A percentile compares a stretch with the other conserved stretches of the same genome.
Conservation (phyloP, 2,797 vertebrate genomes). For the Sandelia bainsii region DNA sequence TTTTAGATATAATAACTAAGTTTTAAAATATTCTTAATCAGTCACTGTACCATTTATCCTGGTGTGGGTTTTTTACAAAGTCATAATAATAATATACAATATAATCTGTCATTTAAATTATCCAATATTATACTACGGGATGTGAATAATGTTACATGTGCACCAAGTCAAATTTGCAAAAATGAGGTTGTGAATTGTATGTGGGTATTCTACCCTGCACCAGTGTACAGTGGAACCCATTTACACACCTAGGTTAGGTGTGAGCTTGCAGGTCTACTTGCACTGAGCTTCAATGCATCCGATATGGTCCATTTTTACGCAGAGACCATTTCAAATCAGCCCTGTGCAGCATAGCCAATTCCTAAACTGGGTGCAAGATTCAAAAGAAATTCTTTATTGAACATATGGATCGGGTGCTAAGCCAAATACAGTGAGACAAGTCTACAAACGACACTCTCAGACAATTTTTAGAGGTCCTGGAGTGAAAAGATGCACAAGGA, state of each 20-base stretch:
- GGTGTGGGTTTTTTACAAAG: slow-evolving; percentile 42
- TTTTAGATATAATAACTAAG: slow-evolving; percentile 32
- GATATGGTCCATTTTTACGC: slow-evolving; percentile 51
- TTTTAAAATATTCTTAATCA: slow-evolving; percentile 32
- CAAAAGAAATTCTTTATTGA: slow-evolving; percentile 48
- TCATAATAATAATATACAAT: slow-evolving; percentile 1
- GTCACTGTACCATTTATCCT: slow-evolving; percentile 33
- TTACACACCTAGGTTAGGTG: slow-evolving; percentile 18
- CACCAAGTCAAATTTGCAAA: slow-evolving; percentile 2
- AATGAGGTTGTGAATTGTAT: slow-evolving; percentile 6
- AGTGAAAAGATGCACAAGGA: slow-evolving; percentile 56
- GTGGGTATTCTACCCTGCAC: neutral
- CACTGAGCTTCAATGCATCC: slow-evolving; percentile 44
- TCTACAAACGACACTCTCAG: slow-evolving; percentile 40
- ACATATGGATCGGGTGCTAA: slow-evolving; percentile 42
- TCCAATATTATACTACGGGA: slow-evolving; percentile 5
- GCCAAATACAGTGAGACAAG: slow-evolving; percentile 54
- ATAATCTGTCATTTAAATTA: slow-evolving; percentile 51
- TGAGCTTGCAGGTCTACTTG: slow-evolving; percentile 41
- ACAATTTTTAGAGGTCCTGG: slow-evolving; percentile 47
- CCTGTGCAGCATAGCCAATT: slow-evolving; percentile 54
- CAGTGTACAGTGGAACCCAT: slow-evolving; percentile 13
- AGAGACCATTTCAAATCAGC: slow-evolving; percentile 62
- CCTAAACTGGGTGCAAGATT: slow-evolving; percentile 60
- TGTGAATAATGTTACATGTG: slow-evolving; percentile 9